Evolutionary conservation across 1,140 invertebrate genomes (phyloP), one percentile per base, ranked within the genome.

Genomic region (Plodia interpunctella): DNA sequence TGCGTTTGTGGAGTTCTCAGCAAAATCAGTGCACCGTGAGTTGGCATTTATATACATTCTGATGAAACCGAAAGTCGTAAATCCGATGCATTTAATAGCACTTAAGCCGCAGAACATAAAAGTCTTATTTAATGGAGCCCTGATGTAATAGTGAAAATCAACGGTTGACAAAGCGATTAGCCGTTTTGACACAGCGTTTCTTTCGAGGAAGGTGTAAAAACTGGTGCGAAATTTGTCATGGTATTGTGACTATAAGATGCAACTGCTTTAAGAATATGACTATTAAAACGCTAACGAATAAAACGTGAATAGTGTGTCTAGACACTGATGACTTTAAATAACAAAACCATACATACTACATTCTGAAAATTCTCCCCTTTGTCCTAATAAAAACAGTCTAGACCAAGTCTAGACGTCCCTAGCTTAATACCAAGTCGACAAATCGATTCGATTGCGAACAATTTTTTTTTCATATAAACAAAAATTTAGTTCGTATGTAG

Each of bases 31-130:
- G 72, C 75, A 74, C 69, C 70, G 74, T 73, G 72, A 67, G 63
- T 55, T 59, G 63, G 62, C 61, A 68, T 74, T 74, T 73, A 70
- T 80, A 74, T 73, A 74, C 65, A 69, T 67, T 68, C 66, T 83
- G 74, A 74, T 67, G 75, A 85, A 84, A 86, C 71, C 66, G 78
- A 86, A 79, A 83, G 80, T 77, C 59, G 66, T 74, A 63, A 70
- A 63, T 66, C 57, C 65, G 63, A 67, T 63, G 63, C 28, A 52
- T 57, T 57, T 59, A 38, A 51, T 60, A 56, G 55, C 62, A 55
- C 44, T 63, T 61, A 58, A 53, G 54, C 54, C 53, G 38, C 50
- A 57, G 61, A 57, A 58, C 60, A 63, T 66, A 62, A 66, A 67
- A 57, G 56, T 55, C 55, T 53, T 25, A 20, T 55, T 55, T 57